Percentiles rank a stretch among this genome's conserved stretches.
Evolutionary conservation across 2,797 vertebrate species (phyloP).

Genomic region (Tamandua tetradactyla): DNA sequence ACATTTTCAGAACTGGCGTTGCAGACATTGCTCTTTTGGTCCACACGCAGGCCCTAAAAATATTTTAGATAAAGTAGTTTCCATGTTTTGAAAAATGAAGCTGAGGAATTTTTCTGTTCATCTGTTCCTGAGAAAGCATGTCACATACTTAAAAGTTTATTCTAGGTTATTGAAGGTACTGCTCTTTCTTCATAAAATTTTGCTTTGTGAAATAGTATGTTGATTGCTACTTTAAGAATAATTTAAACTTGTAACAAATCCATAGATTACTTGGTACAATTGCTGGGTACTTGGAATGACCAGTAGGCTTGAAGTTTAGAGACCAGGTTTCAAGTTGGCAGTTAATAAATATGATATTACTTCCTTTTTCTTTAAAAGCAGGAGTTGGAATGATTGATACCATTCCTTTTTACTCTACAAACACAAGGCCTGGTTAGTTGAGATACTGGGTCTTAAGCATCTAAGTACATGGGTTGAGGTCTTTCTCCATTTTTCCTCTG

Average conservation of each 20-base stretch:
- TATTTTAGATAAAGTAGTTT: constrained; percentile 21
- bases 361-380: neutral
- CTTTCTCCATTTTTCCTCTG: constrained; percentile 2
- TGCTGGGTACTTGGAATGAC: neutral
- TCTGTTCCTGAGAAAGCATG: constrained; percentile 25
- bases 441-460: neutral
- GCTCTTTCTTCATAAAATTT: constrained; percentile 21
- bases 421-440: neutral
- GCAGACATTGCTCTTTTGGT: neutral
- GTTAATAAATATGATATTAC: neutral
- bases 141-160: constrained; percentile 35
- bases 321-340: neutral
- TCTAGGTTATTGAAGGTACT: neutral
- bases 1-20: constrained; percentile 19
- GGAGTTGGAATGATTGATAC: neutral
- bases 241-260: constrained; percentile 9
- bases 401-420: constrained; percentile 23
- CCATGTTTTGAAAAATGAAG: constrained; percentile 23
- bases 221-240: constrained; percentile 32
- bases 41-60: constrained; percentile 30
- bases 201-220: neutral
- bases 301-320: constrained; percentile 30
- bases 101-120: neutral
- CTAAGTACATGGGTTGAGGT: neutral
- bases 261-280: neutral